Percentiles rank a stretch among this genome's conserved stretches.
These are phyloP conservation scores for Zoanthus gigantus DNA, from an alignment of 92 coral and sea anemone genomes.

Conservation along the genomic window DNA sequence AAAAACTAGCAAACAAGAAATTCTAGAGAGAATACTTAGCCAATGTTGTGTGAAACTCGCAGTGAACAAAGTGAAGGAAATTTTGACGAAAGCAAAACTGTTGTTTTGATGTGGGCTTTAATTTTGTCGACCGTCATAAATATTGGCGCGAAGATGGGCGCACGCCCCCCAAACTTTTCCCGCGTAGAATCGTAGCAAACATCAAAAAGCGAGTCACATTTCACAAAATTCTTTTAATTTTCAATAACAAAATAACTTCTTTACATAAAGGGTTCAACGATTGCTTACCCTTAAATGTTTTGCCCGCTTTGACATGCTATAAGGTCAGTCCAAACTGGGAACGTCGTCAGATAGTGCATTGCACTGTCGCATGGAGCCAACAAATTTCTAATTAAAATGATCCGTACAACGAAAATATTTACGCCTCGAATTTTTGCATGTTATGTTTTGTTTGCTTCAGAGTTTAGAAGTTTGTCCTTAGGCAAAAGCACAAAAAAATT, in stretches of 20 bases:
- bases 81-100: constrained; percentile 2
- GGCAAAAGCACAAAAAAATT: background rate
- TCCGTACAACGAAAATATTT: background rate
- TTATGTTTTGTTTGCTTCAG: background rate
- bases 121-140: constrained; percentile 9
- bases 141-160: background rate
- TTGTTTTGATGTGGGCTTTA: constrained; percentile 20
- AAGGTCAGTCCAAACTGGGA: background rate
- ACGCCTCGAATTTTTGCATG: background rate
- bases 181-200: constrained; percentile 15
- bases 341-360: background rate
- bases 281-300: background rate
- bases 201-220: constrained; percentile 8
- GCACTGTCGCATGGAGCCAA: background rate
- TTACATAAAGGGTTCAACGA: constrained; percentile 2
- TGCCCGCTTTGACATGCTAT: constrained; percentile 1
- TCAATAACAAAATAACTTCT: constrained; percentile 6
- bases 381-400: background rate
- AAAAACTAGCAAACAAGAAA: background rate
- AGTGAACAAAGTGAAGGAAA: constrained; percentile 6
- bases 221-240: constrained; percentile 6
- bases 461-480: background rate
- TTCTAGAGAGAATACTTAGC: background rate
- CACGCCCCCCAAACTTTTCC: background rate
- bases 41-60: constrained; percentile 11